A percentile compares a stretch with the other conserved stretches of the same genome.
phyloP scores from a whole-genome alignment of 1,140 invertebrate genomes.

The Manduca sexta region DNA sequence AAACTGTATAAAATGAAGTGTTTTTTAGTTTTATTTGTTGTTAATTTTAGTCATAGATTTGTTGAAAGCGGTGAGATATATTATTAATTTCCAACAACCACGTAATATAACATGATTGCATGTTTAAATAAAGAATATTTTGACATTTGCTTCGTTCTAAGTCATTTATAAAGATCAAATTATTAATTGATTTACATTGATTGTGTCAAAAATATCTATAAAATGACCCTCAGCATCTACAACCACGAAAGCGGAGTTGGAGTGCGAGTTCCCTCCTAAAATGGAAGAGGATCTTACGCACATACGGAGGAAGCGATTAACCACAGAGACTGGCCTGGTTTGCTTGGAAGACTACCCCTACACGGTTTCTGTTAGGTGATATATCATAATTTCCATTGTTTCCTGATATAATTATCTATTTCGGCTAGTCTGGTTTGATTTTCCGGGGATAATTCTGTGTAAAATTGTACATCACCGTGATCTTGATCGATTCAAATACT shows the following conservation, averaged over 20 bases:
- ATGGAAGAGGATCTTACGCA: conserved; percentile 55
- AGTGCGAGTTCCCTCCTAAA: conserved; percentile 64
- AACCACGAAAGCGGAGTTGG: conserved; percentile 34
- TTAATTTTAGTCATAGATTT: conserved; percentile 9
- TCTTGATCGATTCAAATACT: too few species aligned
- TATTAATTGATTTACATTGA: neutral
- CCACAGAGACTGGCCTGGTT: conserved; percentile 52
- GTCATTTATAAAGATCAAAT: too few species aligned
- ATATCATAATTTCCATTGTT: neutral
- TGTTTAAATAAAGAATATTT: too few species aligned
- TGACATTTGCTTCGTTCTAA: too few species aligned
- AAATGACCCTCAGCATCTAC: conserved; percentile 11
- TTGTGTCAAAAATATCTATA: neutral
- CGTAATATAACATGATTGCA: too few species aligned
- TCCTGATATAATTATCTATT: too few species aligned
- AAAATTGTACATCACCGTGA: too few species aligned
- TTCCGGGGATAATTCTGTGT: too few species aligned
- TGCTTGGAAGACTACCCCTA: conserved; percentile 64
- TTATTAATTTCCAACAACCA: neutral
- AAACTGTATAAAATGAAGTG: conserved; percentile 4
- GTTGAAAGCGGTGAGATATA: conserved; percentile 12
- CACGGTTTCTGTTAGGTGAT: conserved; percentile 54
- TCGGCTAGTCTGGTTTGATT: too few species aligned
- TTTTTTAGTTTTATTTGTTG: conserved; percentile 7
- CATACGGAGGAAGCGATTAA: conserved; percentile 48